Evolutionary conservation across 2,797 vertebrate species (phyloP).

Genomic region (Rhabdomys pumilio): DNA sequence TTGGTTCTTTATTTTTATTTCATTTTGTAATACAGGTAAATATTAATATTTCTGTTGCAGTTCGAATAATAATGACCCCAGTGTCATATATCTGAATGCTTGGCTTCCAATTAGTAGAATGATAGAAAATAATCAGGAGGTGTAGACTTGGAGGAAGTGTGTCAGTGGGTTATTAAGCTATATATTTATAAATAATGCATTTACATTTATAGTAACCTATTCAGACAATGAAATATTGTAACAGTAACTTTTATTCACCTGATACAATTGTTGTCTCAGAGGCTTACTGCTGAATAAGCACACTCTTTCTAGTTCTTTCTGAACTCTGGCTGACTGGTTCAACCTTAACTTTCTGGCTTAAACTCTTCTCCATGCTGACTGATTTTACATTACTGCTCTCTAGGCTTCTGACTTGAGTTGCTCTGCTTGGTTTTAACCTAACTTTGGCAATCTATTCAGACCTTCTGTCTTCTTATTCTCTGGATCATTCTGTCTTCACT

Average conservation of each 20-base stretch:
- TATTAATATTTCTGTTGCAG: too few species aligned
- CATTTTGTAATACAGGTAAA: background rate
- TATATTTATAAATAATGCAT: background rate
- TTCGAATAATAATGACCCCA: background rate
- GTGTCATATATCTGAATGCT: background rate
- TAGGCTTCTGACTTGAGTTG: background rate
- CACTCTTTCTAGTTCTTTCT: background rate
- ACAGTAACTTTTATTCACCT: background rate
- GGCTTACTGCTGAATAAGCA: background rate
- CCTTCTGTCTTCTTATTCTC: background rate
- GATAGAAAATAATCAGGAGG: background rate
- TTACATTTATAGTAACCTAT: background rate
- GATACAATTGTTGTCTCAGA: background rate
- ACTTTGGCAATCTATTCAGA: background rate
- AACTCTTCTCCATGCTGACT: background rate
- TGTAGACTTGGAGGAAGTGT: background rate
- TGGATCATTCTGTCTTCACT: background rate
- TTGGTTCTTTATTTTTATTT: background rate
- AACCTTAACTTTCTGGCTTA: background rate
- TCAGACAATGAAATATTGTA: background rate
- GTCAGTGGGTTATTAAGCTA: background rate
- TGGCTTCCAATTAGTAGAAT: rapidly evolving
- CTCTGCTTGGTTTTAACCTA: background rate
- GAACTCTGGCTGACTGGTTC: background rate
- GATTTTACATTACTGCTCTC: background rate